A percentile compares a stretch with the other conserved stretches of the same genome.
These are phyloP conservation scores for Poeciliopsis turneri DNA, from an alignment of 2,797 vertebrate species.

Conservation along the genomic window DNA sequence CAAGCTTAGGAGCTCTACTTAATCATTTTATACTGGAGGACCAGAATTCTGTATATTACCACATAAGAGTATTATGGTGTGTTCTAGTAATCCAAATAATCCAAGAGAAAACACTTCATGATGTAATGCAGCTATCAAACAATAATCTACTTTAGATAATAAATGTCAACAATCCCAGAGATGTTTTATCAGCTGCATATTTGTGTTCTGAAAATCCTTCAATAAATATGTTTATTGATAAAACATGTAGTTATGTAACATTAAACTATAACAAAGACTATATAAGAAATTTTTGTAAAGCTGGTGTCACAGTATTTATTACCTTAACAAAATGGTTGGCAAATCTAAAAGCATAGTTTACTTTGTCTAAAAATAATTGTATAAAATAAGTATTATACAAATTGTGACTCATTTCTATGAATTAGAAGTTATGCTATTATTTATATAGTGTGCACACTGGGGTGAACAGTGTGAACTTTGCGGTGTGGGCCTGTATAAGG, in stretches of 20 bases:
- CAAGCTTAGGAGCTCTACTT: slow-evolving; percentile 45
- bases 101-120: slow-evolving; percentile 62
- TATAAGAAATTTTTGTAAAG: slow-evolving; percentile 5
- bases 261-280: slow-evolving; percentile 2
- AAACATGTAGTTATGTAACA: slow-evolving; percentile 46
- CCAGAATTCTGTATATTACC: slow-evolving; percentile 52
- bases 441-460: background rate
- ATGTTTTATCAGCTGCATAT: slow-evolving; percentile 36
- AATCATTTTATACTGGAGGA: slow-evolving; percentile 54
- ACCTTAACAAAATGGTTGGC: background rate
- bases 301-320: background rate
- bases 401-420: background rate
- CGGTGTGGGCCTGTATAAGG: background rate
- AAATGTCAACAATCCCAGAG: slow-evolving; percentile 62
- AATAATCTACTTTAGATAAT: slow-evolving; percentile 74
- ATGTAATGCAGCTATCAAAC: slow-evolving; percentile 64
- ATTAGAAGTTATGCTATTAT: background rate
- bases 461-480: background rate
- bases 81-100: slow-evolving; percentile 78
- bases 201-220: slow-evolving; percentile 31
- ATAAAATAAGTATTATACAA: background rate
- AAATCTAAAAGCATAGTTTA: background rate
- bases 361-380: background rate
- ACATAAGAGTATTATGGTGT: slow-evolving; percentile 68
- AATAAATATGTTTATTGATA: slow-evolving; percentile 23